These are phyloP conservation scores for Apostichopus leukothele DNA, from an alignment of 53 echinoderm and acorn worm genomes.

Conservation along the genomic window DNA sequence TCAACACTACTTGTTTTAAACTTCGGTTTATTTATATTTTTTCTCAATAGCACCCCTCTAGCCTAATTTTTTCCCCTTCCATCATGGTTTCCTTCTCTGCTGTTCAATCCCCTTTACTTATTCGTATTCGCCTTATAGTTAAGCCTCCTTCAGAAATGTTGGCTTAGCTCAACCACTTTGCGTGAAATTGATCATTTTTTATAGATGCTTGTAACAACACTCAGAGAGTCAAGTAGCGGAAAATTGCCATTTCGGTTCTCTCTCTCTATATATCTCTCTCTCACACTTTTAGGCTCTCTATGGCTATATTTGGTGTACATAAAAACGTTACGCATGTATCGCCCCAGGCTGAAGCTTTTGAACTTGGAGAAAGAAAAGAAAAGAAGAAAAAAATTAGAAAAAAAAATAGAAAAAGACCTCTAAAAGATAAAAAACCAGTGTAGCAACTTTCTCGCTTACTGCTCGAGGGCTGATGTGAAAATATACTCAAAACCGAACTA, in stretches of 20 bases:
- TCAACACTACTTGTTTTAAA: too few relatives aligned
- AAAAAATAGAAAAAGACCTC: neutral
- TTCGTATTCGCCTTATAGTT: neutral
- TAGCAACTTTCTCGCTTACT: slow-evolving; percentile 18
- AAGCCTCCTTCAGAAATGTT: slow-evolving; percentile 17
- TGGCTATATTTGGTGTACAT: neutral
- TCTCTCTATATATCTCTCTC: neutral
- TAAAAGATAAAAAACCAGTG: neutral
- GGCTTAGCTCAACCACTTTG: slow-evolving; percentile 31
- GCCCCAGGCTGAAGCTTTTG: slow-evolving; percentile 25
- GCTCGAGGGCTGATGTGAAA: slow-evolving; percentile 1
- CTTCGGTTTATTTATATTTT: neutral
- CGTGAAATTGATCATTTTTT: slow-evolving; percentile 39
- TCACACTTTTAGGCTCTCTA: neutral
- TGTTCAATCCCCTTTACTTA: neutral
- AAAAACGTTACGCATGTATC: slow-evolving; percentile 31
- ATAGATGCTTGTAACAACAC: slow-evolving; percentile 15
- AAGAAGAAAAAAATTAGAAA: neutral
- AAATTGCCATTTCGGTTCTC: slow-evolving; percentile 11
- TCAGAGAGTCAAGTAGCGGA: slow-evolving; percentile 33
- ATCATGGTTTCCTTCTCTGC: neutral
- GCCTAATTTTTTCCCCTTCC: neutral
- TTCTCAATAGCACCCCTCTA: neutral
- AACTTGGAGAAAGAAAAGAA: neutral
- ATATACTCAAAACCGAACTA: neutral